These are phyloP conservation scores for Trissolcus brochymenae DNA, from an alignment of 2,888 invertebrate species.

Conservation along the genomic window DNA sequence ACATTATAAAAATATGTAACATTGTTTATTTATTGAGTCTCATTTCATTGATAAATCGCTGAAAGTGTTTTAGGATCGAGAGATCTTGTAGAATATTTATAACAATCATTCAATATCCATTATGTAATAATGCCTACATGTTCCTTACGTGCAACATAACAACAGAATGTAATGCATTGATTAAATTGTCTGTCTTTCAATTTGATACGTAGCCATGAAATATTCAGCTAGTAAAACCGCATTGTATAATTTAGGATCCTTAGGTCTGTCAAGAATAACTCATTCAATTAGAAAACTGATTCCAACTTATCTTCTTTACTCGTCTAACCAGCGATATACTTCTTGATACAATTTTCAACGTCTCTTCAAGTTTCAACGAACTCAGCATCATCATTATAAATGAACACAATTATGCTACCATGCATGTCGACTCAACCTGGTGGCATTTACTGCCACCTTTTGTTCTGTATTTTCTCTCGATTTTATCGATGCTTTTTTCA, in stretches of 20 bases:
- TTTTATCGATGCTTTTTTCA: constrained; percentile 38
- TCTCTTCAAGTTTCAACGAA: constrained; percentile 36
- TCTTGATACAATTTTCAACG: constrained; percentile 41
- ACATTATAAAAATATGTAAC: no score
- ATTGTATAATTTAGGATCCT: constrained; percentile 21
- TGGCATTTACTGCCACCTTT: constrained; percentile 30
- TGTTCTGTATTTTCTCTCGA: constrained; percentile 38
- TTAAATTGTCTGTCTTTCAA: constrained; percentile 30
- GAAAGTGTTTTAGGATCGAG: no score
- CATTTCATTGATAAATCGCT: no score
- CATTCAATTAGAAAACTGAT: constrained; percentile 45
- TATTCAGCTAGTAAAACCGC: constrained; percentile 20
- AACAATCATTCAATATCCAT: constrained; percentile 3
- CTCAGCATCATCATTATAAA: constrained; percentile 45
- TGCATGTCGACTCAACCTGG: constrained; percentile 39
- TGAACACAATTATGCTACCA: constrained; percentile 41
- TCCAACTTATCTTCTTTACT: constrained; percentile 43
- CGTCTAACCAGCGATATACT: constrained; percentile 30
- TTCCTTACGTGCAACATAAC: constrained; percentile 8
- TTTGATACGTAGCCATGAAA: constrained; percentile 19
- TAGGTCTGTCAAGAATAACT: constrained; percentile 28
- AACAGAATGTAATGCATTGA: constrained; percentile 19
- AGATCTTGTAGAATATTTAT: neutral
- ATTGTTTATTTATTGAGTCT: no score
- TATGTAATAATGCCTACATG: constrained; percentile 1